These are phyloP conservation scores for Arrhopalites spinosus DNA, from an alignment of 2,888 invertebrate genomes.

Conservation along the genomic window DNA sequence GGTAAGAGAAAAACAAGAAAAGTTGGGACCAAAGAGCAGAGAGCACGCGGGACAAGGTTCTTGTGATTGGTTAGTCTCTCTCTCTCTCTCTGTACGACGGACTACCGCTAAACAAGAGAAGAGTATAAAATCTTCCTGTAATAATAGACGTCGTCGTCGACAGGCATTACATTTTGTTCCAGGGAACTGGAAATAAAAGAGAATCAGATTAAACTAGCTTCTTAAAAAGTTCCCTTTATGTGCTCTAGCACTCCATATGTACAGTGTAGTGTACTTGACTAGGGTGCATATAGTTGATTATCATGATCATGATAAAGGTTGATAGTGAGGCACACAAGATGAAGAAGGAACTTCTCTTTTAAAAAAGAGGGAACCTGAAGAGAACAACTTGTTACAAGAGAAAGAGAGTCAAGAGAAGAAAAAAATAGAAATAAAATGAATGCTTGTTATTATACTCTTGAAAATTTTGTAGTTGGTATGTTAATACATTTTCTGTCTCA, in stretches of 20 bases:
- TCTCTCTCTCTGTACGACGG: background rate
- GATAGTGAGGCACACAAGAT: background rate
- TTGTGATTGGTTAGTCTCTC: background rate
- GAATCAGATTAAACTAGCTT: conserved; percentile 18
- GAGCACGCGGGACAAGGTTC: conserved; percentile 7
- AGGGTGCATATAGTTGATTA: conserved; percentile 1
- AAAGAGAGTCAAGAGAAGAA: background rate
- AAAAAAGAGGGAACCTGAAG: background rate
- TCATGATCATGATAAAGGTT: conserved; percentile 9
- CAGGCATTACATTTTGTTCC: background rate
- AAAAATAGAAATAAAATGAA: conserved; percentile 5
- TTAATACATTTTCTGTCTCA: conserved; percentile 3
- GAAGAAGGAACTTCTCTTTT: no score
- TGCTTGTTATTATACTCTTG: conserved; percentile 14
- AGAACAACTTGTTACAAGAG: background rate
- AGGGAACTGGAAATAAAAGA: conserved; percentile 14
- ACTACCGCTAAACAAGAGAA: conserved; percentile 5
- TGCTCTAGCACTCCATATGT: background rate
- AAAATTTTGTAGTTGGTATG: background rate
- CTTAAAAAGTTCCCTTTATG: background rate
- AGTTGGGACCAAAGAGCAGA: background rate
- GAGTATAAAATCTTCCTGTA: background rate
- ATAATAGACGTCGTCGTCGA: conserved; percentile 28
- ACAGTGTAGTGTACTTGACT: background rate
- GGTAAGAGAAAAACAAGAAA: background rate